A percentile compares a stretch with the other conserved stretches of the same genome.
Conservation (phyloP, 2,888 invertebrate species). For the Conomelus anceps region DNA sequence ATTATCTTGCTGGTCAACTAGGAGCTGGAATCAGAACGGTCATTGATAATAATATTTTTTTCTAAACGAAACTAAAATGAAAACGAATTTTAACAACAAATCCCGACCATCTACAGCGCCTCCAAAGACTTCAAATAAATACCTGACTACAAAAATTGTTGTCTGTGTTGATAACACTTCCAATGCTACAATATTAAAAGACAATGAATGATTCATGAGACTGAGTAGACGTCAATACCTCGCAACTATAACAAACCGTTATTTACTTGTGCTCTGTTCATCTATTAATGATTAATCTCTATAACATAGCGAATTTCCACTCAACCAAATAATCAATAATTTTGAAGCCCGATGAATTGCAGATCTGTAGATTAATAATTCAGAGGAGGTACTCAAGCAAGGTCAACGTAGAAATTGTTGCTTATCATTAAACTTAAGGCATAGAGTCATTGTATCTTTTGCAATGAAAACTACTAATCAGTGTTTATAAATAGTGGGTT, state of each 20-base stretch:
- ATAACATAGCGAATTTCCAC: not conserved
- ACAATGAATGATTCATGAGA: not conserved
- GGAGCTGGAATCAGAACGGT: no score
- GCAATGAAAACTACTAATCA: no score
- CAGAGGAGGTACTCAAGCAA: not conserved
- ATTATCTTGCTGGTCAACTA: no score
- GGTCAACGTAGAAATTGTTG: no score
- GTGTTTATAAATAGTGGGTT: no score
- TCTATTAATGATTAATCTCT: not conserved
- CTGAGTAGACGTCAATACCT: not conserved
- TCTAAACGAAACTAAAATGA: no score
- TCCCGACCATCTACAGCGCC: no score
- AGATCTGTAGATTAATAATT: not conserved
- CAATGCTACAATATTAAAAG: not conserved
- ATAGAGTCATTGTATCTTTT: no score
- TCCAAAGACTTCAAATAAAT: no score
- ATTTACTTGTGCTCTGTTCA: not conserved
- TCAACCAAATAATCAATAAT: not conserved
- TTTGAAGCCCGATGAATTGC: not conserved
- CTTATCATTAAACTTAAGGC: no score
- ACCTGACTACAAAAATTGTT: not conserved
- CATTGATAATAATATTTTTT: no score
- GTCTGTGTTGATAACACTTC: not conserved
- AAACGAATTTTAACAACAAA: no score
- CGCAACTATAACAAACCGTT: not conserved